Evolutionary conservation across 37 sponge, comb jelly and placozoan species (phyloP).

Genomic region (Lycopodina hypogea): DNA sequence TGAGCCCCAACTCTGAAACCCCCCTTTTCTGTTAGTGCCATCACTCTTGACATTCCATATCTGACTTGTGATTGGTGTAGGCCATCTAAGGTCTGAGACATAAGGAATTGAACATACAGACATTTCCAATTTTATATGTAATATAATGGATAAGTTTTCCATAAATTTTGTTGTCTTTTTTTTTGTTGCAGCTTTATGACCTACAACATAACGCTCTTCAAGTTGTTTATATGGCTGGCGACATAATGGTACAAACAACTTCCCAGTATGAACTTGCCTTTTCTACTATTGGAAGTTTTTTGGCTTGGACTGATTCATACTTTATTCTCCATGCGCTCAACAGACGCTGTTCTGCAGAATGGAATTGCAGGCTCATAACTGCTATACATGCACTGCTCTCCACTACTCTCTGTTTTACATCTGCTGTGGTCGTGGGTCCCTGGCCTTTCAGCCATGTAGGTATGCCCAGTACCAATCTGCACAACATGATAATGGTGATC

Average conservation of each 20-base stretch:
- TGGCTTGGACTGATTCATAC: constrained; percentile 70
- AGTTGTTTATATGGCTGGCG: background rate
- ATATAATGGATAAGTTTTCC: no score
- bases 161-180: no score
- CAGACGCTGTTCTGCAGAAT: constrained; percentile 54
- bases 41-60: no score
- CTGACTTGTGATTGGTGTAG: no score
- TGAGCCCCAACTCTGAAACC: no score
- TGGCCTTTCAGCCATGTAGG: constrained; percentile 75
- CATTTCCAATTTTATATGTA: no score
- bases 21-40: no score
- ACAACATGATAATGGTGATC: constrained; percentile 59
- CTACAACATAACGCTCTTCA: background rate
- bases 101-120: no score
- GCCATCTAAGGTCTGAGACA: no score
- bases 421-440: constrained; percentile 51
- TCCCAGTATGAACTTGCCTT: background rate
- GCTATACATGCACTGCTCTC: constrained; percentile 59
- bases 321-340: constrained; percentile 51
- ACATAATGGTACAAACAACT: background rate
- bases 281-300: constrained; percentile 51
- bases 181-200: background rate
- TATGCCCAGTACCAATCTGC: constrained; percentile 53
- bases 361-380: constrained; percentile 81
- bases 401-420: constrained; percentile 48